Evolutionary conservation across 2,888 invertebrate species (phyloP), one percentile per base, ranked within the genome.

Genomic region (Andrena chrysosceles): DNA sequence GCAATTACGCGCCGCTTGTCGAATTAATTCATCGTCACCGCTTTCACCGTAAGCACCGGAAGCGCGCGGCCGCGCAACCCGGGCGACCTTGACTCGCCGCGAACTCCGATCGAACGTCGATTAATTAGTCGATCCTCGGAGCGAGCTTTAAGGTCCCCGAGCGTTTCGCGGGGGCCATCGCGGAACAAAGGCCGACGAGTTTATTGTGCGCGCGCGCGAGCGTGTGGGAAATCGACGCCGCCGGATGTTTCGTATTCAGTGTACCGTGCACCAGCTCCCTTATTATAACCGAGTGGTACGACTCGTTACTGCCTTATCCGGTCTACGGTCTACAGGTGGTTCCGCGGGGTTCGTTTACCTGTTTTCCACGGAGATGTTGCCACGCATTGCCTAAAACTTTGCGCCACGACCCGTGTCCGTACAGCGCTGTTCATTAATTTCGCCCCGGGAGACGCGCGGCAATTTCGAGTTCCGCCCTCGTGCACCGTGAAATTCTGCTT

Each of bases 161-260:
- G 62, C 66, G 63, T 70, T 52, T 56, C 56, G 23, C 74, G 49
- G 42, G 54, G 70, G 66, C 59, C 69, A 54, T 20, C 63, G 68
- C 6, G n/a, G 48, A 8, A 26, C 33, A 16, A 35, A 48, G 6
- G 52, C 62, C 33, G 71, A 23, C n/a, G 60, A 23, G 16, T 60
- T 63, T 49, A 49, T 69, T 62, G 68, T 10, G 54, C 0, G 23
- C 23, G 54, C 35, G 35, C 23, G 23, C 23, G 54, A 2, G 20
- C 20, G 54, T 77, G 84, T 84, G 86, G 82, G 86, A 86, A 86
- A 82, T 70, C 16, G 67, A 76, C 72, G 68, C 42, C 75, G 49
- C 74, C 80, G 84, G 84, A 86, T 80, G 82, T 80, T 85, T 83
- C 83, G 81, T 86, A 90, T 84, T 87, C 90, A 90, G 59, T 83